A percentile compares a stretch with the other conserved stretches of the same genome.
These are phyloP conservation scores for Polyergus mexicanus DNA, from an alignment of 1,140 invertebrate species.

Conservation along the genomic window DNA sequence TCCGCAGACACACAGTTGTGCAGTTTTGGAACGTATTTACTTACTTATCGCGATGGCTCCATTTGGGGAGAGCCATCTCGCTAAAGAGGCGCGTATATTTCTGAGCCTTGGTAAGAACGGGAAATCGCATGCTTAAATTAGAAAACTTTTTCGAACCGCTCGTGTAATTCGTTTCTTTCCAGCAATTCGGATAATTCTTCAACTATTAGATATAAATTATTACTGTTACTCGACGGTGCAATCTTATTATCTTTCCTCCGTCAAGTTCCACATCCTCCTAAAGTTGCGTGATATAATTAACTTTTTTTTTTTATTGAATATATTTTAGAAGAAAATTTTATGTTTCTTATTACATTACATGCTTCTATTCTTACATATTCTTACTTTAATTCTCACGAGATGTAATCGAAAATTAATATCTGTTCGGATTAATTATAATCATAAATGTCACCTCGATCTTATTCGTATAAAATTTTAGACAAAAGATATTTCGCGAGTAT, in stretches of 20 bases:
- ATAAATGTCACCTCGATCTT: background rate
- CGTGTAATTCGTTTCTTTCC: background rate
- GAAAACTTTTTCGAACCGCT: background rate
- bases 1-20: background rate
- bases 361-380: background rate
- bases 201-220: background rate
- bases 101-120: background rate
- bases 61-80: background rate
- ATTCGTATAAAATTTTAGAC: background rate
- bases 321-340: background rate
- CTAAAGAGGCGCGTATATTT: background rate
- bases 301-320: background rate
- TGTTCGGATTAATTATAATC: background rate
- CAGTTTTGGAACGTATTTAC: background rate
- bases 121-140: background rate
- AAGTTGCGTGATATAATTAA: background rate
- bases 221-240: background rate
- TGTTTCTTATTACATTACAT: background rate
- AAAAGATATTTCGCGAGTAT: background rate
- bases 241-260: slow-evolving; percentile 3
- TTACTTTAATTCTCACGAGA: background rate
- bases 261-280: background rate
- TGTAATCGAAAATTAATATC: background rate
- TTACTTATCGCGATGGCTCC: slow-evolving; percentile 2
- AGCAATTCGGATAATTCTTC: background rate